phyloP scores from a whole-genome alignment of 2,797 vertebrate species.

The Sebastes elongatus region DNA sequence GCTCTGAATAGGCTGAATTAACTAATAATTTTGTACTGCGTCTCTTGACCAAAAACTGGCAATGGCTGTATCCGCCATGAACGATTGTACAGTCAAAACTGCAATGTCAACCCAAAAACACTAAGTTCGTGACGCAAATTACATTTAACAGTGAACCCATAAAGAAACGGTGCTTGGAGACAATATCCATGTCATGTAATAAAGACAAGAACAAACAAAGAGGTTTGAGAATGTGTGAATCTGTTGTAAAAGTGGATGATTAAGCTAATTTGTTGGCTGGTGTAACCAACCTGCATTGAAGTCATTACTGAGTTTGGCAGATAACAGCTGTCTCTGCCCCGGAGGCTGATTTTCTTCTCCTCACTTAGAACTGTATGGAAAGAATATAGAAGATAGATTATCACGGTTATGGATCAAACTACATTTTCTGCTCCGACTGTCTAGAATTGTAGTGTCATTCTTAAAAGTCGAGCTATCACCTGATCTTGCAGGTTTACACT shows the following conservation, averaged over 20 bases:
- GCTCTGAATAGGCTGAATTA: not conserved
- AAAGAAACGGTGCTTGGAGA: not conserved
- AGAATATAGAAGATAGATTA: not conserved
- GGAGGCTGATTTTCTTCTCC: not conserved
- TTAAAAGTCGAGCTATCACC: not conserved
- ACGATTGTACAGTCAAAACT: not conserved
- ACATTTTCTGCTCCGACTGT: not conserved
- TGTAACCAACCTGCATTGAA: not conserved
- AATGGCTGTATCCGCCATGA: not conserved
- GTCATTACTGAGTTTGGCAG: slow-evolving; percentile 5
- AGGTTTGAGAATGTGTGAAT: not conserved
- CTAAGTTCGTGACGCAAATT: not conserved
- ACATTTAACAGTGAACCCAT: not conserved
- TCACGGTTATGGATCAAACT: not conserved
- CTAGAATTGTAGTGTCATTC: not conserved
- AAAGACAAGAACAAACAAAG: not conserved
- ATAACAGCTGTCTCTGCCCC: slow-evolving; percentile 2
- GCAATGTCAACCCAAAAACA: not conserved
- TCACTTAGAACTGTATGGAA: not conserved
- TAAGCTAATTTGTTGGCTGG: not conserved
- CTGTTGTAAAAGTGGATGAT: not conserved
- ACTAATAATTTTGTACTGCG: not conserved
- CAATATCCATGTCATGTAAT: not conserved
- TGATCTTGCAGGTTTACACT: slow-evolving; percentile 23
- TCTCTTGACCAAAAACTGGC: not conserved